Conservation (phyloP, 2,888 invertebrate species). For the Tetragonisca angustula region DNA sequence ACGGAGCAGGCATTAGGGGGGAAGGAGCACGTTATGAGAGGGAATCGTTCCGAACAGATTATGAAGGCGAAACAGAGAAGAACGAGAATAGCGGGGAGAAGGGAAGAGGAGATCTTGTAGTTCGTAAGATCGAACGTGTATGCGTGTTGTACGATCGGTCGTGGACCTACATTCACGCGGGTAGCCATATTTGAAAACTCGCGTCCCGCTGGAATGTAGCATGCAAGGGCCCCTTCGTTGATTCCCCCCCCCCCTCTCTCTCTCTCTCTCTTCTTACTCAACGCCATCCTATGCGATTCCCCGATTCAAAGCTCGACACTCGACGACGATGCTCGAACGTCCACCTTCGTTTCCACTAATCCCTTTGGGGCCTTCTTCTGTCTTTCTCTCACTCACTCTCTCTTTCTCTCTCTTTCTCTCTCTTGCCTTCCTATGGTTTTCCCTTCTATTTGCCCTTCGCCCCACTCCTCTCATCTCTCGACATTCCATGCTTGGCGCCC, state of each 20-base stretch:
- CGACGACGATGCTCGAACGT: constrained; percentile 69
- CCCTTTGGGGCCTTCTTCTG: constrained; percentile 54
- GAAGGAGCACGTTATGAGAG: constrained; percentile 57
- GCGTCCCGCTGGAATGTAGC: constrained; percentile 82
- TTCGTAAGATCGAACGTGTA: constrained; percentile 44
- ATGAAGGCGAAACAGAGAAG: constrained; percentile 50
- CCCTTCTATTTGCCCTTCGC: constrained; percentile 46
- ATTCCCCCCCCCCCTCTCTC: constrained; percentile 47
- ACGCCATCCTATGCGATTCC: constrained; percentile 55
- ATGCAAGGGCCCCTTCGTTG: constrained; percentile 74
- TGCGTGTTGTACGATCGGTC: constrained; percentile 80
- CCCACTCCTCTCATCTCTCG: constrained; percentile 51
- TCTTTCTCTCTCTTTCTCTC: constrained; percentile 46
- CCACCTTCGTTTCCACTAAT: constrained; percentile 62
- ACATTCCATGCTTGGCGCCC: constrained; percentile 80
- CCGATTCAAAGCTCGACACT: constrained; percentile 44
- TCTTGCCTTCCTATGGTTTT: constrained; percentile 53
- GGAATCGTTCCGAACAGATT: constrained; percentile 66
- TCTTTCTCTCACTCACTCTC: constrained; percentile 50
- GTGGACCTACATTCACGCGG: constrained; percentile 83
- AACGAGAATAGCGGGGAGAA: constrained; percentile 11
- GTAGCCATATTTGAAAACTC: constrained; percentile 83
- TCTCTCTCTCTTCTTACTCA: constrained; percentile 35
- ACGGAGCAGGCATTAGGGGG: constrained; percentile 56
- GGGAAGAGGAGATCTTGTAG: constrained; percentile 50